These are phyloP conservation scores for Drosophila triauraria DNA, from an alignment of 1,140 invertebrate genomes.

Conservation along the genomic window DNA sequence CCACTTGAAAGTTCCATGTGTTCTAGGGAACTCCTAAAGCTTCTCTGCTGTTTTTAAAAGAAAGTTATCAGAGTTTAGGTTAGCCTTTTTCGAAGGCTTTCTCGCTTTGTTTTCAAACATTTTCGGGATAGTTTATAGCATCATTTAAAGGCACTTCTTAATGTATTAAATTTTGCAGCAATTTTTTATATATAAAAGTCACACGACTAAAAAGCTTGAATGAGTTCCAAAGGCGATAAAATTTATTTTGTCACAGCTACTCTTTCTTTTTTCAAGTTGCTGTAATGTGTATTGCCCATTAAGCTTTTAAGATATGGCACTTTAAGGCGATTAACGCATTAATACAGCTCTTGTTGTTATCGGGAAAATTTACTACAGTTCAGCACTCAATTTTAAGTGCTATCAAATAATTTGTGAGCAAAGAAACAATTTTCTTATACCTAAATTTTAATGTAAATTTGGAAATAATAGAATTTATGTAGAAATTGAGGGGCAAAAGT, in stretches of 20 bases:
- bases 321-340: neutral
- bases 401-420: neutral
- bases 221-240: neutral
- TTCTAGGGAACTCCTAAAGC: neutral
- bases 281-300: neutral
- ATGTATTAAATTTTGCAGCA: neutral
- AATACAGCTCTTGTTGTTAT: neutral
- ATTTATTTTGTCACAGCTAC: neutral
- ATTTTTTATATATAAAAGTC: no score
- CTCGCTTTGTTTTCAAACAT: no score
- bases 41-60: neutral
- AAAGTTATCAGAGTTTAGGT: neutral
- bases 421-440: neutral
- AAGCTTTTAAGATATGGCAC: conserved; percentile 11
- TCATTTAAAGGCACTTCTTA: no score
- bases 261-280: neutral
- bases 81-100: fast-evolving
- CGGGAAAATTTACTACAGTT: neutral
- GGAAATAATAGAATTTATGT: no score
- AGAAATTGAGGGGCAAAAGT: no score
- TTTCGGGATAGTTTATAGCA: neutral
- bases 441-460: no score
- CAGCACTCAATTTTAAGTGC: neutral
- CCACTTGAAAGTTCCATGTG: neutral
- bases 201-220: neutral